Evolutionary conservation across 2,797 vertebrate genomes (phyloP).

Genomic region (Pipistrellus pygmaeus): DNA sequence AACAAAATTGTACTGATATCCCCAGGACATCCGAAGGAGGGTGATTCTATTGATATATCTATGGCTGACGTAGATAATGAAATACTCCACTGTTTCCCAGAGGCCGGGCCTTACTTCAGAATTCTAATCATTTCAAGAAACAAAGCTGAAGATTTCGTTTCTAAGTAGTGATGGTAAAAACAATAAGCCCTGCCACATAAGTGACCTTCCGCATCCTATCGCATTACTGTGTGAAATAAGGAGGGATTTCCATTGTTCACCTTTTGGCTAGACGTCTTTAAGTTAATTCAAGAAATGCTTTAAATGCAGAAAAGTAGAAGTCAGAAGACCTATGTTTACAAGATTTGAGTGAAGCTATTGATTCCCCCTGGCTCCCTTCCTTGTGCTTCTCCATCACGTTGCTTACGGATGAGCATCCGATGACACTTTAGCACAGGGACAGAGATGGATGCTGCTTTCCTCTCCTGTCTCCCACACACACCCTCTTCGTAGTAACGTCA

Average conservation of each 20-base stretch:
- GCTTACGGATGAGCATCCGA: not conserved
- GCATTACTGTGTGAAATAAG: not conserved
- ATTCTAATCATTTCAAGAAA: slow-evolving; percentile 3
- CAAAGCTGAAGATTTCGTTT: slow-evolving; percentile 11
- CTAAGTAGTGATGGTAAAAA: slow-evolving; percentile 43
- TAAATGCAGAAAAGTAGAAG: not conserved
- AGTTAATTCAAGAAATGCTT: not conserved
- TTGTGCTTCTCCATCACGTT: not conserved
- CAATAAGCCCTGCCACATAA: not conserved
- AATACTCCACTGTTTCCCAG: not conserved
- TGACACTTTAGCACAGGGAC: not conserved
- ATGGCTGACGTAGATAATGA: not conserved
- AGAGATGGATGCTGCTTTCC: not conserved
- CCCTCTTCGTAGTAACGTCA: not conserved
- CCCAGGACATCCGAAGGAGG: not conserved
- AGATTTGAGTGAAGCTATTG: not conserved
- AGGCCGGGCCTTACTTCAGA: not conserved
- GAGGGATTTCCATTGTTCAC: not conserved
- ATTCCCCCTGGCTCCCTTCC: not conserved
- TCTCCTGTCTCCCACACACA: not conserved
- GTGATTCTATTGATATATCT: not conserved
- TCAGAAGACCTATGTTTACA: not conserved
- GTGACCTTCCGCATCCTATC: not conserved
- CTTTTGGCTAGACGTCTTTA: not conserved
- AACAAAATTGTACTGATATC: not conserved